Conservation (phyloP, 1,140 invertebrate genomes). For the Brachionus manjavacas region DNA sequence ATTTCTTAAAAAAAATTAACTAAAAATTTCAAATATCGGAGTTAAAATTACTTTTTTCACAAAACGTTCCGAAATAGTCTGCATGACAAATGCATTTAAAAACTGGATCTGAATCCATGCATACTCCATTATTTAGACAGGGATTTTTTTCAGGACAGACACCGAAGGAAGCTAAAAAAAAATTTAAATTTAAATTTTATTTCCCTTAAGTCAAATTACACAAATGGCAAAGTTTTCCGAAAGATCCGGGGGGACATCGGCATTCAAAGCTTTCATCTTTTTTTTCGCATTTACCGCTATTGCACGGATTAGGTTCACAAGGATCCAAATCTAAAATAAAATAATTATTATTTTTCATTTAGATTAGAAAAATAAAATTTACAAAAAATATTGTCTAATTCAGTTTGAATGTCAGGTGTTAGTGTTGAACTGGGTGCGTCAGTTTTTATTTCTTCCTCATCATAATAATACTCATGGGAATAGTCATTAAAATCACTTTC, state of each 20-base stretch:
- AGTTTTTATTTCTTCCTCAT: background rate
- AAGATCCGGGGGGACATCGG: conserved; percentile 42
- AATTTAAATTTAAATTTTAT: background rate
- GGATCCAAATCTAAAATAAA: conserved; percentile 16
- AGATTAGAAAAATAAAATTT: background rate
- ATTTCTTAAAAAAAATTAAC: background rate
- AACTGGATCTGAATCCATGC: conserved; percentile 13
- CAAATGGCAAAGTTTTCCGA: conserved; percentile 38
- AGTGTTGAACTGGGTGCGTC: background rate
- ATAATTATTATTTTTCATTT: background rate
- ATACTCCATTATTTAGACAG: conserved; percentile 41
- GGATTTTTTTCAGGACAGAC: conserved; percentile 40
- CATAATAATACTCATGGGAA: background rate
- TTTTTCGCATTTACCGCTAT: conserved; percentile 44
- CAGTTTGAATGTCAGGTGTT: background rate
- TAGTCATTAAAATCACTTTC: background rate
- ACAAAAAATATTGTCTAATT: background rate
- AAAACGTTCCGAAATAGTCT: conserved; percentile 26
- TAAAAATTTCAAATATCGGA: background rate
- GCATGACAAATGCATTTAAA: conserved; percentile 42
- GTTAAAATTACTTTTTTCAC: conserved; percentile 28
- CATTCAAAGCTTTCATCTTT: conserved; percentile 54
- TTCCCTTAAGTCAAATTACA: background rate
- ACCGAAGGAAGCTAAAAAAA: conserved; percentile 18
- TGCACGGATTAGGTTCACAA: conserved; percentile 45